phyloP scores from a whole-genome alignment of 2,113 vertebrate species.

The Tautogolabrus adspersus region DNA sequence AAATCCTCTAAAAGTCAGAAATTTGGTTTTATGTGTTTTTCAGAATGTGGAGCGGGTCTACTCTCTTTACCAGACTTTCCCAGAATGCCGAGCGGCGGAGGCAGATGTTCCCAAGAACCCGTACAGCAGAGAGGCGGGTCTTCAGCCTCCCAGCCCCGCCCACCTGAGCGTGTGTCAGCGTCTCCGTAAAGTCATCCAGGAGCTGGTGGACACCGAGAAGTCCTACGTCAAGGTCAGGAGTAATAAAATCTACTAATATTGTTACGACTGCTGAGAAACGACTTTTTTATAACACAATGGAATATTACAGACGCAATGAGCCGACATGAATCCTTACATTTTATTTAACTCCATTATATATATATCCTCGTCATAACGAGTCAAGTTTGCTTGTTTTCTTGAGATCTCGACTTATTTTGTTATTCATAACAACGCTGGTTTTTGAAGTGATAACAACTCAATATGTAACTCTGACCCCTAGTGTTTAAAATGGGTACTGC shows the following conservation, averaged over 20 bases:
- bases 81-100: constrained; percentile 65
- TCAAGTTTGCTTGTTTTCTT: no score
- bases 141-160: constrained; percentile 81
- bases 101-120: constrained; percentile 76
- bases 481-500: no score
- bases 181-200: constrained; percentile 93
- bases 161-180: constrained; percentile 92
- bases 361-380: no score
- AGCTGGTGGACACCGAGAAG: constrained; percentile 95
- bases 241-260: not conserved
- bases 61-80: constrained; percentile 82
- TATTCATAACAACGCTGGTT: no score
- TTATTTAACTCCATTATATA: no score
- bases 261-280: no score
- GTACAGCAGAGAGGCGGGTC: constrained; percentile 67
- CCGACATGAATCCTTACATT: no score
- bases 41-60: constrained; percentile 87
- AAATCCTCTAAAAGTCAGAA: not conserved
- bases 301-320: no score
- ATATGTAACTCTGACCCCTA: no score
- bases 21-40: not conserved
- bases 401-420: no score
- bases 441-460: no score
- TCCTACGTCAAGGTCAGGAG: constrained; percentile 92
- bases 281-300: no score